Conservation (phyloP, 2,797 vertebrate species). For the Acrocephalus scirpaceus region DNA sequence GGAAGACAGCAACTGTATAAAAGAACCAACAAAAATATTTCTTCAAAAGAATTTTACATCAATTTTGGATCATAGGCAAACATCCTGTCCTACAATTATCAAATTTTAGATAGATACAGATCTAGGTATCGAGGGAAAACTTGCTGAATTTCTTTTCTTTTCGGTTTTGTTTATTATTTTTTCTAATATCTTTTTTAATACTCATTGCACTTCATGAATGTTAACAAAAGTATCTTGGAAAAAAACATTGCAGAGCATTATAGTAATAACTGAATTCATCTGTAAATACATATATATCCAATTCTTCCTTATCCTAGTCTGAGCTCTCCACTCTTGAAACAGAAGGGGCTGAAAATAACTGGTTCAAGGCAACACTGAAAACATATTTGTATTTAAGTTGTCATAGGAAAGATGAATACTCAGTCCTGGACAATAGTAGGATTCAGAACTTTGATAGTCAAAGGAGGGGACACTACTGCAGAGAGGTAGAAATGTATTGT, state of each 20-base stretch:
- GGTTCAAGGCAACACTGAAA: background rate
- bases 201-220: background rate
- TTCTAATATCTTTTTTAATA: background rate
- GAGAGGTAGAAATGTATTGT: background rate
- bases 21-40: constrained; percentile 48
- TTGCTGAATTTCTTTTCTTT: background rate
- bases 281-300: background rate
- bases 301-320: background rate
- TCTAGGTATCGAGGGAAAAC: background rate
- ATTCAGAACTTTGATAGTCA: background rate
- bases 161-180: background rate
- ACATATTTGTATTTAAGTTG: background rate
- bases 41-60: constrained; percentile 63
- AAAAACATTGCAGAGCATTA: background rate
- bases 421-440: background rate
- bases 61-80: constrained; percentile 46
- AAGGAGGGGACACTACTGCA: background rate
- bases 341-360: background rate
- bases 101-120: background rate
- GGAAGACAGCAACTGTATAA: constrained; percentile 30
- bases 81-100: constrained; percentile 13
- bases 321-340: background rate
- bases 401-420: background rate
- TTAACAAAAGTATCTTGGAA: background rate
- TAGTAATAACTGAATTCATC: background rate